Evolutionary conservation across 1,140 invertebrate species (phyloP), one percentile per base, ranked within the genome.

Genomic region (Polypedilum pembai): DNA sequence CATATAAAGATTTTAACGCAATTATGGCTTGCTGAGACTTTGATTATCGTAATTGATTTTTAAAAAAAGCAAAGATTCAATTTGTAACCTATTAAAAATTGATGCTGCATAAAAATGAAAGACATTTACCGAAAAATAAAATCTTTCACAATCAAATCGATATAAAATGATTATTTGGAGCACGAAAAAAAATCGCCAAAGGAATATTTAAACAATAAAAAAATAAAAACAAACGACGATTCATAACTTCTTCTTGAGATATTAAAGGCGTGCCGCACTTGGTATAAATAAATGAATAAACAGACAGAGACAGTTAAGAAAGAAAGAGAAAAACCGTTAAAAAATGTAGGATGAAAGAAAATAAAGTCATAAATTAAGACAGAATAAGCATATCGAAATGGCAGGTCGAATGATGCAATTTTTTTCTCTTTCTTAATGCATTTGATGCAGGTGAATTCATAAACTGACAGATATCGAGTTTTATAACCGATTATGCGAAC

Each of bases 381-480:
- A 56, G 24, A 33, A 33, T 33, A 5, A 33, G 24, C 24, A 33
- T 33, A 33, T 33, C 24, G 24, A 56, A 56, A 56, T 56, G 45
- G 45, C 45, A 56, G 45, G 45, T 56, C 45, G 45, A 56, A n/a
- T 56, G 45, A 56, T 56, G 45, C 45, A 56, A 56, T 56, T 56
- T 12, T 45, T n/a, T 5, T 33, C 24, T 33, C 24, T 33, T 33
- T 33, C 24, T 33, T 33, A 33, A 33, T 33, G 24, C 24, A 33
- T 33, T 33, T 33, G 24, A 33, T 33, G 24, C 24, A 33, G 24
- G 24, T 33, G 24, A 33, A 33, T 33, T 33, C 24, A 33, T 33
- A 33, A 33, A 33, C 24, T 33, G 24, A 33, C 24, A 33, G 24
- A 33, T 33, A 33, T 33, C 1, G 24, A 33, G 24, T 33, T 33